phyloP scores from a whole-genome alignment of 2,888 invertebrate species.

The Lasioglossum leucozonium region DNA sequence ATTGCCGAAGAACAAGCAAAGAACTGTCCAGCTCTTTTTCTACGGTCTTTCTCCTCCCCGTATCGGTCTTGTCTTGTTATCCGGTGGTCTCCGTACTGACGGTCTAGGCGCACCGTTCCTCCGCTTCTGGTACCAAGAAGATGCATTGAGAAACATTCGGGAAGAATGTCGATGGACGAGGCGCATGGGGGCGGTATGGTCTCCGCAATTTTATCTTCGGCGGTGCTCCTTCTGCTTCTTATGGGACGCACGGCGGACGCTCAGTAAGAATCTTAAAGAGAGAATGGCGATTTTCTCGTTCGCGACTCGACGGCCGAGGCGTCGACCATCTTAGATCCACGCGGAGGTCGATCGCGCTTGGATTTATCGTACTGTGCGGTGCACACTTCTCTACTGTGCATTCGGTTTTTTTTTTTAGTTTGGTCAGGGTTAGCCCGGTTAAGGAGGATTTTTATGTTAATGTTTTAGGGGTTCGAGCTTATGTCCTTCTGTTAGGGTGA shows the following conservation, averaged over 20 bases:
- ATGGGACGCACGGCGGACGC: constrained; percentile 75
- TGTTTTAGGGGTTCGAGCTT: too few species aligned
- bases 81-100: background rate
- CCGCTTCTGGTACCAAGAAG: constrained; percentile 45
- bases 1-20: background rate
- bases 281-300: background rate
- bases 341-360: background rate
- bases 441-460: background rate
- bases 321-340: constrained; percentile 12
- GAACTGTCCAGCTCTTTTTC: background rate
- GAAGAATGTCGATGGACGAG: constrained; percentile 70
- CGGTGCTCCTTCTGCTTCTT: constrained; percentile 74
- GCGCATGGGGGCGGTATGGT: constrained; percentile 70
- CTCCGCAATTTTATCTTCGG: constrained; percentile 71
- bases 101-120: background rate
- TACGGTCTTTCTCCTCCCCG: background rate
- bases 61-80: background rate
- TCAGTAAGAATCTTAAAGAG: constrained; percentile 76
- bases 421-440: background rate
- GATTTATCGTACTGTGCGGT: background rate
- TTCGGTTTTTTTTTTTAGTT: background rate
- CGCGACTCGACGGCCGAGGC: background rate
- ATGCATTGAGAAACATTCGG: constrained; percentile 69
- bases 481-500: too few species aligned
- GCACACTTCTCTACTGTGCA: background rate